Base-by-base conservation (phyloP, 2,797 vertebrate genomes). In the Euthynnus affinis region DNA sequence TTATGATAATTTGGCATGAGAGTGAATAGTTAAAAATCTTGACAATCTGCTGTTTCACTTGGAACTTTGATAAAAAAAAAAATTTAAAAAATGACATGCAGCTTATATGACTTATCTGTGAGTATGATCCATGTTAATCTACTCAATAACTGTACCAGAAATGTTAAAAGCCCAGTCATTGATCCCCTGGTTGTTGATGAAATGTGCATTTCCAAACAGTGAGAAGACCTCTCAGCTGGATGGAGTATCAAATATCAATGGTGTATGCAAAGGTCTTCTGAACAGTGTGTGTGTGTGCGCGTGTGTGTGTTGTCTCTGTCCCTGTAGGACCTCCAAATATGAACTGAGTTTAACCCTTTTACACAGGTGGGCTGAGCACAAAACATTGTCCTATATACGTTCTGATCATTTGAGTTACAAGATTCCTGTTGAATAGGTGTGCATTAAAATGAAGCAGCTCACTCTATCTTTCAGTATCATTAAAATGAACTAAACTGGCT, bases 151-250 rank as follows among this genome's bases (percentile, higher is more conserved):
- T 8, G 9, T 17, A 74, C 25, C 23, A 4, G 4, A 1, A 3
- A 22, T 15, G 23, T 63, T 34, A 10, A 72, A 20, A 65, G 51
- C n/a, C 62, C 61, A 51, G 56, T 55, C 61, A 60, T 8, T 5
- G 10, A 55, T 74, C 23, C 14, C 20, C 23, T 60, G 27, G 56
- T 61, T 83, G 72, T 52, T 87, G 57, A 80, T 79, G 13, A 88
- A 87, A 69, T 13, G 3, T 37, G 15, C n/a, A 74, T 73, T 85
- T 85, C 66, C 76, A 14, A 61, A 60, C 49, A 70, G 27, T 14
- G 49, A 71, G n/a, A 34, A 44, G 4, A 57, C 20, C 12, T 72
- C 42, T 71, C 40, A 57, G 53, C 71, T 70, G 57, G 46, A 42
- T 29, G 7, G 29, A 42, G 14, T 76, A 77, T 78, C 71, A 69